phyloP scores from a whole-genome alignment of 2,113 vertebrate genomes.

The Callospermophilus lateralis region DNA sequence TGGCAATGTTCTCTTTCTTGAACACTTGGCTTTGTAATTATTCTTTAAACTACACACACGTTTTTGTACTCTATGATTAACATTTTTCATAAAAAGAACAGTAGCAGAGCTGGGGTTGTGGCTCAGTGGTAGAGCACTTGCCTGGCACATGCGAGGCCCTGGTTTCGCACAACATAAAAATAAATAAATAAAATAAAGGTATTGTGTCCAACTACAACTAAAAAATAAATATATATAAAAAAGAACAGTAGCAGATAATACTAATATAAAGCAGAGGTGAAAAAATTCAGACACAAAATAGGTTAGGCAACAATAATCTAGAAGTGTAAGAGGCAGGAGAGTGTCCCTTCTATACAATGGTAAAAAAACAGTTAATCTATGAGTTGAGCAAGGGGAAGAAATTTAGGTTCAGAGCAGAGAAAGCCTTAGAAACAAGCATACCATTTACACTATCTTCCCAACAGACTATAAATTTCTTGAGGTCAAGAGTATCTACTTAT shows the following conservation, averaged over 20 bases:
- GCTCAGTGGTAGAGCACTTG: too few relatives aligned
- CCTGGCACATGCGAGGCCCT: too few relatives aligned
- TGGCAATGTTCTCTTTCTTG: conserved; percentile 10
- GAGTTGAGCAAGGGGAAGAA: not conserved
- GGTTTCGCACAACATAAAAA: too few relatives aligned
- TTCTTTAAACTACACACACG: not conserved
- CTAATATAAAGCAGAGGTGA: not conserved
- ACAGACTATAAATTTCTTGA: not conserved
- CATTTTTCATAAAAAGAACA: not conserved
- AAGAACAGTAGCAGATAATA: too few relatives aligned
- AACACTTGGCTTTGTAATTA: not conserved
- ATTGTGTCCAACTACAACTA: too few relatives aligned
- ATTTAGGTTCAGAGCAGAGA: not conserved
- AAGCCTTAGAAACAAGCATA: not conserved
- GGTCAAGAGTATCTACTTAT: not conserved
- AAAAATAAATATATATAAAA: too few relatives aligned
- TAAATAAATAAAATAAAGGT: too few relatives aligned
- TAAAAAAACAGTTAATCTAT: conserved; percentile 31
- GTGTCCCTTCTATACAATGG: not conserved
- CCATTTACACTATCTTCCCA: conserved; percentile 34
- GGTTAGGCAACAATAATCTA: not conserved
- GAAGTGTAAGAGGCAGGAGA: not conserved
- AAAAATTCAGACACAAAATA: not conserved
- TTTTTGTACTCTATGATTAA: not conserved
- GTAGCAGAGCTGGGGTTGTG: not conserved